A percentile compares a stretch with the other conserved stretches of the same genome.
Evolutionary conservation across 2,113 vertebrate species (phyloP).

Genomic region (Physeter macrocephalus): DNA sequence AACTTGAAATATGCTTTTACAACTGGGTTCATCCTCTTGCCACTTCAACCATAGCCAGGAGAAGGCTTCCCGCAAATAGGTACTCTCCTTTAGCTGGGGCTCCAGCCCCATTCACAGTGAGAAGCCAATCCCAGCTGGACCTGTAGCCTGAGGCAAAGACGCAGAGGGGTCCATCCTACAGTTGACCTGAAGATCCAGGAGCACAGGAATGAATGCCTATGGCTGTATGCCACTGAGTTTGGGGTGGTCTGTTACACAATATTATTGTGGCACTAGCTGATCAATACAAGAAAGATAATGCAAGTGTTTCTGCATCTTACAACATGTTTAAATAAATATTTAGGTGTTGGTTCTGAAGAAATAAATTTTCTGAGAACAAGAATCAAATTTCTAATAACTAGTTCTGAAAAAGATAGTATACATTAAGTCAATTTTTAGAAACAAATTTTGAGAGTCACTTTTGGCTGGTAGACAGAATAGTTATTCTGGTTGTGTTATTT

Average conservation of each 20-base stretch:
- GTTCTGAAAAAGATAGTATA: conserved; percentile 19
- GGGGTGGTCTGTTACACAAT: not conserved
- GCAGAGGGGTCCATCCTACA: not conserved
- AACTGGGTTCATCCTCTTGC: not conserved
- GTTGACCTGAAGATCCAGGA: not conserved
- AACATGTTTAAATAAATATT: conserved; percentile 26
- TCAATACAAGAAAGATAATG: not conserved
- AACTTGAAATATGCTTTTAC: not conserved
- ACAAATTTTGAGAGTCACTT: not conserved
- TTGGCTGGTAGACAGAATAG: not conserved
- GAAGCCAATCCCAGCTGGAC: not conserved
- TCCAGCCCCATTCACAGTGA: not conserved
- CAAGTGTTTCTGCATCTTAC: not conserved
- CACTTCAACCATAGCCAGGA: not conserved
- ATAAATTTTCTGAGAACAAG: not conserved
- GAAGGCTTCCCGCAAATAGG: not conserved
- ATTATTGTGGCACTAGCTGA: not conserved
- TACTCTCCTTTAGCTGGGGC: not conserved
- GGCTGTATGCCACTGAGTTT: not conserved
- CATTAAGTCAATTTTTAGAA: not conserved
- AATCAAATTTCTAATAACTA: conserved; percentile 26
- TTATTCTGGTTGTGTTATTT: not conserved
- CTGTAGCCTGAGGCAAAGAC: not conserved
- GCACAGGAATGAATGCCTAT: not conserved
- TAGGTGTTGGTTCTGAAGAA: not conserved